Percentiles rank a stretch among this genome's conserved stretches.
These are phyloP conservation scores for Ammospiza nelsoni DNA, from an alignment of 2,113 vertebrate genomes.

Conservation along the genomic window DNA sequence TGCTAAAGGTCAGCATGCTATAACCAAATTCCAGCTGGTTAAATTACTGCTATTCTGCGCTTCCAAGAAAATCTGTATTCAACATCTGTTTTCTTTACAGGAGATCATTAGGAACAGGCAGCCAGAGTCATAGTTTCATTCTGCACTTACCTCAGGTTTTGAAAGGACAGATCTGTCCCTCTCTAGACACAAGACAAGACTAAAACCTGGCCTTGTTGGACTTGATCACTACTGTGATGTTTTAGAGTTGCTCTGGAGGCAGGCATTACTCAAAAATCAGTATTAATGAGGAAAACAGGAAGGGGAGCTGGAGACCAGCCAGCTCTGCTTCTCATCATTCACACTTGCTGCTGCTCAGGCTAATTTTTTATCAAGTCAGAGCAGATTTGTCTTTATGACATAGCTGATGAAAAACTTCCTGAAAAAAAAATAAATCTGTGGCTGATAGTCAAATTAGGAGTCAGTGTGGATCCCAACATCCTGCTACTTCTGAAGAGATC, in stretches of 20 bases:
- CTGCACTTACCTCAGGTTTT: conserved; percentile 50
- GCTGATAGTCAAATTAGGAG: background rate
- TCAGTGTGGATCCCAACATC: background rate
- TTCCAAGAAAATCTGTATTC: conserved; percentile 56
- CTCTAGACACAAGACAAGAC: background rate
- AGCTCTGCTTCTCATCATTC: conserved; percentile 60
- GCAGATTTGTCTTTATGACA: conserved; percentile 17
- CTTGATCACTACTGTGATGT: background rate
- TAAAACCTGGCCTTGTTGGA: conserved; percentile 17
- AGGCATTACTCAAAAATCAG: conserved; percentile 46
- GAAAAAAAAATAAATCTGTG: background rate
- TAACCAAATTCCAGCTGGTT: conserved; percentile 42
- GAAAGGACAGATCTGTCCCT: conserved; percentile 35
- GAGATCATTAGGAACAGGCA: conserved; percentile 17
- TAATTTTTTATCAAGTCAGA: conserved; percentile 47
- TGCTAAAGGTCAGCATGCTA: conserved; percentile 45
- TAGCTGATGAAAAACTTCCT: background rate
- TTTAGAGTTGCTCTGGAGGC: conserved; percentile 39
- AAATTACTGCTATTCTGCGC: conserved; percentile 22
- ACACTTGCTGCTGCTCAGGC: conserved; percentile 2
- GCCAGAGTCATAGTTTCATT: background rate
- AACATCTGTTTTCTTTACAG: conserved; percentile 52
- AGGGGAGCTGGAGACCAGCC: background rate
- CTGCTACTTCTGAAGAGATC: conserved; percentile 3
- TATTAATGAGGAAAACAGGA: conserved; percentile 61